Percentiles rank a stretch among this genome's conserved stretches.
Evolutionary conservation across 2,797 vertebrate genomes (phyloP).

Genomic region (Poeciliopsis presidionis): DNA sequence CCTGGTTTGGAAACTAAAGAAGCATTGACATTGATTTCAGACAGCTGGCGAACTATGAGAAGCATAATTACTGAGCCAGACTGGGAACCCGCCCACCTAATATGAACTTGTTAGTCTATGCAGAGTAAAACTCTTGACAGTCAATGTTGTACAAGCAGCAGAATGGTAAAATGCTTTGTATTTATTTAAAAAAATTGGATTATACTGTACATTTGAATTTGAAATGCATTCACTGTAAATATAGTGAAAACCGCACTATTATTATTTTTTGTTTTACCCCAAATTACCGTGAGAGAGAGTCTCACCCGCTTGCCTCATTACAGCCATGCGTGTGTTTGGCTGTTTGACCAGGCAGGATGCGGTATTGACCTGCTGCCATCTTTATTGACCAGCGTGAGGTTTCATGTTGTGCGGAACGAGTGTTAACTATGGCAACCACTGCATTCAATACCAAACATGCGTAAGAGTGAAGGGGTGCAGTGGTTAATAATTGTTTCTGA

Average conservation of each 20-base stretch:
- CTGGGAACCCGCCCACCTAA: background rate
- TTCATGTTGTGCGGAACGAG: background rate
- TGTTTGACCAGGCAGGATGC: background rate
- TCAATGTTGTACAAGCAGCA: background rate
- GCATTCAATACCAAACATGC: constrained; percentile 9
- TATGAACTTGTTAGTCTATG: background rate
- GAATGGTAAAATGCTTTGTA: background rate
- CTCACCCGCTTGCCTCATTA: background rate
- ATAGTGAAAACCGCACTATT: background rate
- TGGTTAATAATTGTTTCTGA: background rate
- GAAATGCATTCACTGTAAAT: background rate
- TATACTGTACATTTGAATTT: background rate
- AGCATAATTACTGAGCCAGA: background rate
- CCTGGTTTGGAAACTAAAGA: background rate
- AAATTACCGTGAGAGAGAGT: background rate
- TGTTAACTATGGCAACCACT: constrained; percentile 33
- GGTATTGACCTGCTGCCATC: constrained; percentile 2
- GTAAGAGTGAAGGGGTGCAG: background rate
- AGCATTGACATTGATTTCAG: background rate
- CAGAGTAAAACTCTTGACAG: background rate
- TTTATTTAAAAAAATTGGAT: background rate
- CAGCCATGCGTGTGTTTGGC: background rate
- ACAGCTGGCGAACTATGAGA: background rate
- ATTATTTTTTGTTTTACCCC: background rate
- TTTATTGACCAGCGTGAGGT: background rate